phyloP scores from a whole-genome alignment of 2,797 vertebrate species.

The Malurus splendens region DNA sequence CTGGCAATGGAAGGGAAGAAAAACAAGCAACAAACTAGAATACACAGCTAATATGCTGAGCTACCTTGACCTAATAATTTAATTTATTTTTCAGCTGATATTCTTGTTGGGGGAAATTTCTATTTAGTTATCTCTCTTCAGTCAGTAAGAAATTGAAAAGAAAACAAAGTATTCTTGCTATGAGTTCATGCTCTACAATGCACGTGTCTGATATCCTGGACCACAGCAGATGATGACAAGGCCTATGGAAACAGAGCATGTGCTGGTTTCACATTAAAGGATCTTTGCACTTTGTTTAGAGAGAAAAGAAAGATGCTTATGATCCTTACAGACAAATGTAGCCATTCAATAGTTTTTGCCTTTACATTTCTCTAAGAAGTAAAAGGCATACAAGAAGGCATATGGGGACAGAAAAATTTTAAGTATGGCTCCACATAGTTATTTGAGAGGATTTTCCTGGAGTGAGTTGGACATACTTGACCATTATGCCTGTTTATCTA shows the following conservation, averaged over 20 bases:
- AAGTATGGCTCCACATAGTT: neutral
- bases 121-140: neutral
- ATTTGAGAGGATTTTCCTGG: neutral
- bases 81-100: neutral
- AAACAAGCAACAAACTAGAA: neutral
- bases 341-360: neutral
- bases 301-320: neutral
- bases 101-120: neutral
- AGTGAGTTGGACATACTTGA: neutral
- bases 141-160: neutral
- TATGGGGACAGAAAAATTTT: neutral
- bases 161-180: neutral
- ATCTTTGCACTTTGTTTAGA: neutral
- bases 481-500: neutral
- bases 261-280: neutral
- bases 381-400: neutral
- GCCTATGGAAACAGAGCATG: accelerated
- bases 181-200: neutral
- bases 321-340: neutral
- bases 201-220: neutral
- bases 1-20: neutral
- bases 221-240: neutral
- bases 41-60: neutral
- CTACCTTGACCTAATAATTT: neutral
- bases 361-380: neutral